phyloP scores from a whole-genome alignment of 1,140 invertebrate species.

The Stratiolaelaps scimitus region DNA sequence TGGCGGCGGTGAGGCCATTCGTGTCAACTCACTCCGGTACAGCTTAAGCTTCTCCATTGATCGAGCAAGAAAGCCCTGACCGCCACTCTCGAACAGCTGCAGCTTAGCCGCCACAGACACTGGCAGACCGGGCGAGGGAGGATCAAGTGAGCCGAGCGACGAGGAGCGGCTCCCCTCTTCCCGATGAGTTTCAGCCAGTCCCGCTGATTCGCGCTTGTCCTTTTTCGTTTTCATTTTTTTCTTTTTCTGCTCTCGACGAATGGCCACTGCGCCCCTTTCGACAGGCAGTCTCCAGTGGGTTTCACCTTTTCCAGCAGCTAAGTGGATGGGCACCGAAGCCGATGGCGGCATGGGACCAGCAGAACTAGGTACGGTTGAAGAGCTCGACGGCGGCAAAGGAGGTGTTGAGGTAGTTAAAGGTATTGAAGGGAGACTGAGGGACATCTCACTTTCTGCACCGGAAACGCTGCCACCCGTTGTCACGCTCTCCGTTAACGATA shows the following conservation, averaged over 20 bases:
- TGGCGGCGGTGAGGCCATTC: slow-evolving; percentile 53
- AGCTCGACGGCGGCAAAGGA: too few species aligned
- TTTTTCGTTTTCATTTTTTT: slow-evolving; percentile 7
- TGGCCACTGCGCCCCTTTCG: too few species aligned
- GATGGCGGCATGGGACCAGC: slow-evolving; percentile 10
- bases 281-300: too few species aligned
- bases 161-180: slow-evolving; percentile 19
- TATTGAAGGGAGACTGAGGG: slow-evolving; percentile 6
- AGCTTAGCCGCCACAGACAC: slow-evolving; percentile 8
- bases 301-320: neutral
- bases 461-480: slow-evolving; percentile 22
- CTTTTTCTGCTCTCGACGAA: neutral
- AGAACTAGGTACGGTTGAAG: too few species aligned
- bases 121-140: neutral
- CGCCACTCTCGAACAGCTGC: slow-evolving; percentile 11
- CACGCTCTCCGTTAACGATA: slow-evolving; percentile 4
- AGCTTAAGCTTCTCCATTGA: slow-evolving; percentile 52
- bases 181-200: neutral
- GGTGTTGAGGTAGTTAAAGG: neutral
- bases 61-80: slow-evolving; percentile 38
- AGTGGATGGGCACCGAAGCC: neutral
- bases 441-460: slow-evolving; percentile 25
- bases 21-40: slow-evolving; percentile 57
- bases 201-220: neutral
- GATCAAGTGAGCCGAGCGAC: slow-evolving; percentile 1